Conservation (phyloP, 2,797 vertebrate genomes). For the Sylvilagus floridanus region DNA sequence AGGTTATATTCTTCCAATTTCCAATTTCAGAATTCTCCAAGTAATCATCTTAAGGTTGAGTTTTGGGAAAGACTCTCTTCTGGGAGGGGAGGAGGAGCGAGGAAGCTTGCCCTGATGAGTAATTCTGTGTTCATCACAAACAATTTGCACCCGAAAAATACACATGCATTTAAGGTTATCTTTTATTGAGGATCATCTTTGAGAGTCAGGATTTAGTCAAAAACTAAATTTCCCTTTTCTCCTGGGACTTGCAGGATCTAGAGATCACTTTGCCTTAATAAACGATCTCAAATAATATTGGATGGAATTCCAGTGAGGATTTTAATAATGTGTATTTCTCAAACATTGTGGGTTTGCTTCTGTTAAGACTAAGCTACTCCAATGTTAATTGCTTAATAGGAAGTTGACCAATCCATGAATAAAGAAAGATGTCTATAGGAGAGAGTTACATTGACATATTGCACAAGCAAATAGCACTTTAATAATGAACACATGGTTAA, state of each 20-base stretch:
- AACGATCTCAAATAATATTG: constrained; percentile 59
- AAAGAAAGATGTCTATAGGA: constrained; percentile 72
- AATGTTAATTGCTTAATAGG: constrained; percentile 82
- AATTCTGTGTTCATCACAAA: neutral
- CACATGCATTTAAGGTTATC: neutral
- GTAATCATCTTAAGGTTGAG: neutral
- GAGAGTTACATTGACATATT: constrained; percentile 72
- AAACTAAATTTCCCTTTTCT: neutral
- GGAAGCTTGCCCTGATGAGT: neutral
- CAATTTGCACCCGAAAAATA: neutral
- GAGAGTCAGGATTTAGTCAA: neutral
- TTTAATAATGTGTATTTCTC: constrained; percentile 72
- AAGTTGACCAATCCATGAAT: constrained; percentile 71
- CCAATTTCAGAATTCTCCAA: constrained; percentile 1
- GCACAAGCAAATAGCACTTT: neutral
- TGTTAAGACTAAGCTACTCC: constrained; percentile 61
- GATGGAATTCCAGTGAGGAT: constrained; percentile 82
- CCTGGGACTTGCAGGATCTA: neutral
- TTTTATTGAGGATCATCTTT: neutral
- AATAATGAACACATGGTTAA: neutral
- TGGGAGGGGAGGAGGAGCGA: neutral
- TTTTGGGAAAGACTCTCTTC: neutral
- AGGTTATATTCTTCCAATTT: neutral
- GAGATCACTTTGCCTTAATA: constrained; percentile 63
- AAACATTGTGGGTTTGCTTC: constrained; percentile 79